Conservation (phyloP, 2,888 invertebrate species). For the Tachina grossa region DNA sequence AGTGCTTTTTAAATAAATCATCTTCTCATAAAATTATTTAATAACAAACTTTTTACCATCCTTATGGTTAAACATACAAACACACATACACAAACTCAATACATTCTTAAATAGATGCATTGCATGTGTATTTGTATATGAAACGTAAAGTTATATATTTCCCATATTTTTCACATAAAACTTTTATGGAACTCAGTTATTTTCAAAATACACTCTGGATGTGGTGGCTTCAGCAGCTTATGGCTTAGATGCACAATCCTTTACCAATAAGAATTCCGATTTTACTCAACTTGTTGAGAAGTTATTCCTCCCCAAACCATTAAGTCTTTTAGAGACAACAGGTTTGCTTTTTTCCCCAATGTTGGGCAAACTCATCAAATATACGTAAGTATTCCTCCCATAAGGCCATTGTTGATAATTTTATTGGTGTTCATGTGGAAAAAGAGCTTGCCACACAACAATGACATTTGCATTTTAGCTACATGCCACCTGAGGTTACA, state of each 20-base stretch:
- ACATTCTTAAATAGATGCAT: too few relatives aligned
- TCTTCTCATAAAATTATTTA: not conserved
- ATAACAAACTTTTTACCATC: not conserved
- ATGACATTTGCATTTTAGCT: constrained; percentile 70
- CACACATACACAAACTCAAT: too few relatives aligned
- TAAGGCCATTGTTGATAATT: not conserved
- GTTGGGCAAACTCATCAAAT: constrained; percentile 73
- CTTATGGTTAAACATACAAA: too few relatives aligned
- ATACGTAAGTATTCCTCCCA: constrained; percentile 72
- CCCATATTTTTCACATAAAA: not conserved
- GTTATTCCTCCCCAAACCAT: constrained; percentile 75
- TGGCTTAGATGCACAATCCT: constrained; percentile 75
- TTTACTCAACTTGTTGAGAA: constrained; percentile 74
- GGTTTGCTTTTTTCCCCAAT: constrained; percentile 76
- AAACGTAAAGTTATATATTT: constrained; percentile 6
- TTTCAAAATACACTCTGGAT: constrained; percentile 77
- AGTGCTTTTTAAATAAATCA: not conserved
- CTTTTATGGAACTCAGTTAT: constrained; percentile 67
- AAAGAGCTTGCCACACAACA: not conserved
- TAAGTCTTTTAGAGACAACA: constrained; percentile 75
- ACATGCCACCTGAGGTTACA: constrained; percentile 74
- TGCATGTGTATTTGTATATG: not conserved
- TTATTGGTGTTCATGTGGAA: not conserved
- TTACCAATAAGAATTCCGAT: constrained; percentile 72
- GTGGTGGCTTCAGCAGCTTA: constrained; percentile 77